Evolutionary conservation across 2,888 invertebrate species (phyloP), one percentile per base, ranked within the genome.

Genomic region (Steinernema carpocapsae): DNA sequence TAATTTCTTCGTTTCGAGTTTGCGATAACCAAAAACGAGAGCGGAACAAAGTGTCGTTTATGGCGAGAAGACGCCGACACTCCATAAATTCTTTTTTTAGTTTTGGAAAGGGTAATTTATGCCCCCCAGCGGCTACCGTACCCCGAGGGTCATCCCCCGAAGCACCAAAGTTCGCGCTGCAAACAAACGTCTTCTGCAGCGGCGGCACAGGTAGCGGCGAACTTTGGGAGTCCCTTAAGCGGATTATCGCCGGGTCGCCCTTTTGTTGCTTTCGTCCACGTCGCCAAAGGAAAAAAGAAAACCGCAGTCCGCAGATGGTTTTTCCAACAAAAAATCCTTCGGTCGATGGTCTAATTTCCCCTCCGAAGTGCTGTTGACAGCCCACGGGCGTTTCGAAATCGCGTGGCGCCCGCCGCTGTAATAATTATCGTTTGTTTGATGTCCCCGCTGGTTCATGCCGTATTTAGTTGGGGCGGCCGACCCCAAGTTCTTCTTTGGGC

Each of bases 41-140:
- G 64, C 64, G 64, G 32, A 64, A 64, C 64, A 64, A 64, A 64
- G 64, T 64, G 64, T 64, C 64, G 64, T 64, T 64, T 64, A 64
- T 26, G 64, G 64, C 64, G 48, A 48, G 48, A 48, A 48, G 19
- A 48, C 48, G 64, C 29, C 64, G 32, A 64, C 64, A 64, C 64
- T 64, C 64, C 64, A 64, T 64, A 64, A 64, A 64, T 17, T 64
- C 64, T 64, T 64, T 64, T 64, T 64, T 64, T 32, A 32, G 32
- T 10, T 37, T 29, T 29, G 26, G 17, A n/a, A 64, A 26, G 29
- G 29, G 56, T 56, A 56, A 56, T 56, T 56, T 56, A 64, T 29
- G 32, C 32, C 64, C 14, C n/a, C 29, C 32, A 12, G 12, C 26
- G 26, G 64, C 64, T 64, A 64, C 64, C 64, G 64, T 64, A 64